Evolutionary conservation across 1,140 invertebrate species (phyloP).

Genomic region (Psix sp.): DNA sequence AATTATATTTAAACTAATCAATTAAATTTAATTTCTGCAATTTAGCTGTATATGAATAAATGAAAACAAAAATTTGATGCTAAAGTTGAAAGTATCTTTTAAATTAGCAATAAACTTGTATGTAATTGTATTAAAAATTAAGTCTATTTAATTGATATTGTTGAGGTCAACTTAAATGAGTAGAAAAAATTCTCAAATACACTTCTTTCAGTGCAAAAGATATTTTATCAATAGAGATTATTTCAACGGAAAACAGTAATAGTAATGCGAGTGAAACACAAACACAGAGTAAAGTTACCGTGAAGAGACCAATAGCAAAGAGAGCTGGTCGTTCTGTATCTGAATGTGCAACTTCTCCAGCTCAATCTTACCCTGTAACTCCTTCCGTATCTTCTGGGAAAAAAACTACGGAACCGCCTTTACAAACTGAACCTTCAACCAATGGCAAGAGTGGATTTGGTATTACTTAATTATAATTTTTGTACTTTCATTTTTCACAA

Average conservation of each 20-base stretch:
- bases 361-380: constrained; percentile 52
- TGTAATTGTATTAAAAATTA: constrained; percentile 3
- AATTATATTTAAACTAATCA: constrained; percentile 5
- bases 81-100: too few relatives aligned
- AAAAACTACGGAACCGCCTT: constrained; percentile 58
- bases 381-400: constrained; percentile 57
- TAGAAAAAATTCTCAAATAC: too few relatives aligned
- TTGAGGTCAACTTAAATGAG: too few relatives aligned
- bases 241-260: constrained; percentile 76
- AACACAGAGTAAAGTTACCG: constrained; percentile 76
- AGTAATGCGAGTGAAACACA: constrained; percentile 59
- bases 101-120: too few relatives aligned
- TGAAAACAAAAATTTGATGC: too few relatives aligned
- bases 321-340: constrained; percentile 76
- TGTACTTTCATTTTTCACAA: too few relatives aligned
- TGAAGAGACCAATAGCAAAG: constrained; percentile 79
- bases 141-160: too few relatives aligned
- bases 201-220: constrained; percentile 79
- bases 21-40: too few relatives aligned
- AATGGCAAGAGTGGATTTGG: constrained; percentile 68
- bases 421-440: constrained; percentile 60
- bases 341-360: constrained; percentile 69
- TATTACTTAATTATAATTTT: constrained; percentile 19
- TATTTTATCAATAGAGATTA: constrained; percentile 80
- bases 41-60: too few relatives aligned